These are phyloP conservation scores for Nomada goodeniana DNA, from an alignment of 2,888 invertebrate species.

Conservation along the genomic window DNA sequence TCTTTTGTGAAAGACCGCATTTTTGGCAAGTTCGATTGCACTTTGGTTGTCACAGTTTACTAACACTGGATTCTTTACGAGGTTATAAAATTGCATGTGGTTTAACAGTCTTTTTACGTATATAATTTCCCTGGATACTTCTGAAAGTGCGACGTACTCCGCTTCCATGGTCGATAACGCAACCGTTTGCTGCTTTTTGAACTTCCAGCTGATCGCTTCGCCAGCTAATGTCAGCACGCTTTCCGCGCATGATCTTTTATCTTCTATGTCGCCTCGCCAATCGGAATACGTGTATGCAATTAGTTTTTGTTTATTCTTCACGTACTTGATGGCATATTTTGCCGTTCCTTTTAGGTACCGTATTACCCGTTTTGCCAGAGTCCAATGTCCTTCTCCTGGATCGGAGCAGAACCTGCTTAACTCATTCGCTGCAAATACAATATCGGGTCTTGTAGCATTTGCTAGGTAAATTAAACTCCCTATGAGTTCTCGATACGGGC, in stretches of 20 bases:
- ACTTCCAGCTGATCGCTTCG: conserved; percentile 8
- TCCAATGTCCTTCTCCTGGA: background rate
- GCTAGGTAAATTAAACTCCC: background rate
- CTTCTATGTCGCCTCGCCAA: background rate
- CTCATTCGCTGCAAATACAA: background rate
- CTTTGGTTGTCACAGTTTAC: conserved; percentile 9
- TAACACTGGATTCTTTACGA: background rate
- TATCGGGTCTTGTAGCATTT: background rate
- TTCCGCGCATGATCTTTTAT: background rate
- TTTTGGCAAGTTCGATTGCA: background rate
- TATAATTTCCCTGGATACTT: conserved; percentile 1
- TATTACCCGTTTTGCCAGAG: background rate
- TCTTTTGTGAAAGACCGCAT: background rate
- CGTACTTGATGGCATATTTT: background rate
- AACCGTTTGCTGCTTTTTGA: background rate
- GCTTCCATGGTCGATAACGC: conserved; percentile 6
- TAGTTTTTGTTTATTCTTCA: background rate
- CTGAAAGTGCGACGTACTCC: background rate
- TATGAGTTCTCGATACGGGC: background rate
- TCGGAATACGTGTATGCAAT: background rate
- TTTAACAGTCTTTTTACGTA: background rate
- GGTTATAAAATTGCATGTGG: conserved; percentile 4
- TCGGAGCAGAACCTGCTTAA: background rate
- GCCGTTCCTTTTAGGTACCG: background rate
- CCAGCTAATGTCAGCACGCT: background rate